Conservation (phyloP, 2,888 invertebrate species). For the Tromatobia lineatoria region DNA sequence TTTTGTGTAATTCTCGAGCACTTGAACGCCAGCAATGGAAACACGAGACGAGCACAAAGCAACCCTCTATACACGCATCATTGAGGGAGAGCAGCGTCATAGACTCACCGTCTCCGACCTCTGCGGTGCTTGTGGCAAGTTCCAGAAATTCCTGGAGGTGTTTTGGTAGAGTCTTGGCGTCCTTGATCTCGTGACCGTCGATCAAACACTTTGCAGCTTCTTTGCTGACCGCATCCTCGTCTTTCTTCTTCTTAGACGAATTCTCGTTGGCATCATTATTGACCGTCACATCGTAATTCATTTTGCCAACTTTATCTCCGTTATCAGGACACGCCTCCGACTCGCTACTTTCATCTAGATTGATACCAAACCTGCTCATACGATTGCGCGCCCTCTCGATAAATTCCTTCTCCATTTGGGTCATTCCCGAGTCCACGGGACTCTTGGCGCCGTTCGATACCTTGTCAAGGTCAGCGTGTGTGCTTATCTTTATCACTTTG, state of each 20-base stretch:
- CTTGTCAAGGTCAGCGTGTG: slow-evolving; percentile 81
- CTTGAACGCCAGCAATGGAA: slow-evolving; percentile 66
- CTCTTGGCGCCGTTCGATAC: slow-evolving; percentile 57
- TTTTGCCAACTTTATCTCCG: slow-evolving; percentile 78
- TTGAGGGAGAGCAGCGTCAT: slow-evolving; percentile 80
- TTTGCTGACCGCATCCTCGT: slow-evolving; percentile 63
- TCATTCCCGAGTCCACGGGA: slow-evolving; percentile 74
- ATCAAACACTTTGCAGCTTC: slow-evolving; percentile 87
- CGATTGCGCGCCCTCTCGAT: slow-evolving; percentile 91
- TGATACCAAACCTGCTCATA: slow-evolving; percentile 90
- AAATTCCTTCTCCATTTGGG: slow-evolving; percentile 91
- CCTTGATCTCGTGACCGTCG: slow-evolving; percentile 89
- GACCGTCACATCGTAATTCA: slow-evolving; percentile 73
- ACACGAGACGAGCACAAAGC: slow-evolving; percentile 86
- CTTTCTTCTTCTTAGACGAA: slow-evolving; percentile 84
- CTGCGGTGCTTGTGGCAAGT: slow-evolving; percentile 86
- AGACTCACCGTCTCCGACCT: slow-evolving; percentile 87
- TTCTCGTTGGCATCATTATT: slow-evolving; percentile 83
- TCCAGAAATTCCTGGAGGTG: slow-evolving; percentile 93
- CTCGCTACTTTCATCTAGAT: slow-evolving; percentile 88
- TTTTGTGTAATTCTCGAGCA: slow-evolving; percentile 28
- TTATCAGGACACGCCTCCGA: slow-evolving; percentile 74
- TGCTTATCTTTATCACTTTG: slow-evolving; percentile 93
- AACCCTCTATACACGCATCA: slow-evolving; percentile 77
- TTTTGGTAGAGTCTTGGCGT: slow-evolving; percentile 89